These are phyloP conservation scores for Athene noctua DNA, from an alignment of 2,113 vertebrate genomes.

Conservation along the genomic window DNA sequence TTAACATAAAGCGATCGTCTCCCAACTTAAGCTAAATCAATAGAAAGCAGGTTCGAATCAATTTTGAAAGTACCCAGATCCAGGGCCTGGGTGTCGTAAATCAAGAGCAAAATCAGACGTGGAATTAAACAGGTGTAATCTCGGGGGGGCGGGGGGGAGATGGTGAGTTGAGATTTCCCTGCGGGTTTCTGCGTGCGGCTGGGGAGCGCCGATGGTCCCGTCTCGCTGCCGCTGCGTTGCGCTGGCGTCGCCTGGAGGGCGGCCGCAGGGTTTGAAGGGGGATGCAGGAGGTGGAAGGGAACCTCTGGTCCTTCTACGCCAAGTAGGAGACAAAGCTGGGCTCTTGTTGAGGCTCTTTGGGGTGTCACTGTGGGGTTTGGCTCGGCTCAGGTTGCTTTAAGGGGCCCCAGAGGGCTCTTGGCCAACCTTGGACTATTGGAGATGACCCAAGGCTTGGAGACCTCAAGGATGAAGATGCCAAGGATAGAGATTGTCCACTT, in stretches of 20 bases:
- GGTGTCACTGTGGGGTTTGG: not conserved
- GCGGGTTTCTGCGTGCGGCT: rapidly evolving
- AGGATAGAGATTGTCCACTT: not conserved
- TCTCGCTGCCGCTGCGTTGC: rapidly evolving
- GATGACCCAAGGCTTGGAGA: not conserved
- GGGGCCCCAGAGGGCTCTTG: not conserved
- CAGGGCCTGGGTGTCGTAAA: not conserved
- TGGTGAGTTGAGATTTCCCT: not conserved
- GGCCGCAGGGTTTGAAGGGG: not conserved
- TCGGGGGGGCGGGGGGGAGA: not conserved
- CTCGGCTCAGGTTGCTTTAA: not conserved
- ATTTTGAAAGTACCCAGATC: not conserved
- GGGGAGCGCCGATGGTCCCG: not conserved
- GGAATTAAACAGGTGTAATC: not conserved
- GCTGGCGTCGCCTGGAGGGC: not conserved
- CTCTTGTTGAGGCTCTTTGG: not conserved
- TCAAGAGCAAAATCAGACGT: not conserved
- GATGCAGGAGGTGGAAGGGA: not conserved
- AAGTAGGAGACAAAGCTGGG: not conserved
- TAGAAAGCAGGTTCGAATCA: not conserved
- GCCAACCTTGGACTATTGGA: no score
- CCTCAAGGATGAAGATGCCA: not conserved
- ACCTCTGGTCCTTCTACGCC: not conserved
- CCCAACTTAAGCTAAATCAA: not conserved
- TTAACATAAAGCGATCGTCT: not conserved